Conservation (phyloP, 2,797 vertebrate species). For the Epinephelus coioides region DNA sequence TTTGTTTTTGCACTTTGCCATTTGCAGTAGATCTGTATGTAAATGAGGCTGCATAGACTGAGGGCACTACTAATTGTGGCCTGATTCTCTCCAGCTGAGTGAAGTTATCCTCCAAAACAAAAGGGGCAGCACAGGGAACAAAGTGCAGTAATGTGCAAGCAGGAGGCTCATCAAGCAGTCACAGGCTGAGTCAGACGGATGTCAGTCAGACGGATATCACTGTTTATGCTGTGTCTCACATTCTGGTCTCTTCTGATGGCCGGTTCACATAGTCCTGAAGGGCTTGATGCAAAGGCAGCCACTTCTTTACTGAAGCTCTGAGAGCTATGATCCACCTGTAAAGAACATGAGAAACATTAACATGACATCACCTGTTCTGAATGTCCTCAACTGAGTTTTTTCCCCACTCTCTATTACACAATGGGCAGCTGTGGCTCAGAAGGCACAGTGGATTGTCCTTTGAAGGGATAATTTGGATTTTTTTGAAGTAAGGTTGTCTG, state of each 20-base stretch:
- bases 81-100: background rate
- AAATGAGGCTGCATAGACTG: background rate
- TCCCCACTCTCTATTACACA: too few relatives aligned
- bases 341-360: conserved; percentile 31
- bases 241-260: conserved; percentile 90
- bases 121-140: background rate
- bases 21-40: background rate
- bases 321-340: conserved; percentile 92
- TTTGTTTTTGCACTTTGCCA: background rate
- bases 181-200: background rate
- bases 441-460: too few relatives aligned
- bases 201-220: background rate
- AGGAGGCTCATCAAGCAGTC: background rate
- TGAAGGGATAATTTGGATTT: too few relatives aligned
- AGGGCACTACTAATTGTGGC: background rate
- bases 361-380: background rate
- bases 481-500: too few relatives aligned
- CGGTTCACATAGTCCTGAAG: conserved; percentile 91
- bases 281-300: conserved; percentile 91
- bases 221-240: conserved; percentile 77
- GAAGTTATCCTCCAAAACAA: background rate
- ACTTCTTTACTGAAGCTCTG: conserved; percentile 91
- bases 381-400: background rate
- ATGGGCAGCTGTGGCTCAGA: too few relatives aligned
- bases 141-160: background rate